Conservation (phyloP, 1,140 invertebrate species). For the Drusus annulatus region DNA sequence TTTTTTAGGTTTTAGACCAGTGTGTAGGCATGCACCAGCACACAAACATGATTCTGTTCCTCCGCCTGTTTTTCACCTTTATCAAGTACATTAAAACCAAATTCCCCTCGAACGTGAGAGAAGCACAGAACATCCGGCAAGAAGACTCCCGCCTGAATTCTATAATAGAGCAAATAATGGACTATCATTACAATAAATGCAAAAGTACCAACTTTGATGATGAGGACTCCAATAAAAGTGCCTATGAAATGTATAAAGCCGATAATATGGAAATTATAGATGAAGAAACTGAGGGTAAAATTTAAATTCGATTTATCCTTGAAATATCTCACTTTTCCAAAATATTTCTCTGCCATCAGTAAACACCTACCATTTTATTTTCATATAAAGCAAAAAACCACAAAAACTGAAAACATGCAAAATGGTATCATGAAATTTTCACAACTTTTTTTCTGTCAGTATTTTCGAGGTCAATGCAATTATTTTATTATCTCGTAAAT, state of each 20-base stretch:
- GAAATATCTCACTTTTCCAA: too few species aligned
- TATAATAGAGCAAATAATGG: conserved; percentile 27
- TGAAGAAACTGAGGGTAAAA: conserved; percentile 22
- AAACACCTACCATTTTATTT: too few species aligned
- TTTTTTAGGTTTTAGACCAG: conserved; percentile 72
- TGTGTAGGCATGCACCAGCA: conserved; percentile 73
- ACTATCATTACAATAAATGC: conserved; percentile 32
- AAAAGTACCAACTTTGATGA: conserved; percentile 61
- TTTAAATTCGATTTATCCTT: not conserved
- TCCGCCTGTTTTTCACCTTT: conserved; percentile 78
- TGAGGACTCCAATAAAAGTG: conserved; percentile 63
- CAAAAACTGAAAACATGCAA: too few species aligned
- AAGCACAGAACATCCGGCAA: not conserved
- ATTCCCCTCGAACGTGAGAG: conserved; percentile 24
- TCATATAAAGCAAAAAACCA: too few species aligned
- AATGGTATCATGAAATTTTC: too few species aligned
- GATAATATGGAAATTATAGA: conserved; percentile 65
- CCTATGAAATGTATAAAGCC: conserved; percentile 72
- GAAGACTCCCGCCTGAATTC: not conserved
- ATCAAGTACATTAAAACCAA: conserved; percentile 68
- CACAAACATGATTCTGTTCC: conserved; percentile 71
- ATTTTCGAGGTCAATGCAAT: too few species aligned
- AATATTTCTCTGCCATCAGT: too few species aligned
- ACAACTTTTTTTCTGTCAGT: too few species aligned
- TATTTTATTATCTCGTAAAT: too few species aligned